These are phyloP conservation scores for Malurus elegans DNA, from an alignment of 2,113 vertebrate genomes.

Conservation along the genomic window DNA sequence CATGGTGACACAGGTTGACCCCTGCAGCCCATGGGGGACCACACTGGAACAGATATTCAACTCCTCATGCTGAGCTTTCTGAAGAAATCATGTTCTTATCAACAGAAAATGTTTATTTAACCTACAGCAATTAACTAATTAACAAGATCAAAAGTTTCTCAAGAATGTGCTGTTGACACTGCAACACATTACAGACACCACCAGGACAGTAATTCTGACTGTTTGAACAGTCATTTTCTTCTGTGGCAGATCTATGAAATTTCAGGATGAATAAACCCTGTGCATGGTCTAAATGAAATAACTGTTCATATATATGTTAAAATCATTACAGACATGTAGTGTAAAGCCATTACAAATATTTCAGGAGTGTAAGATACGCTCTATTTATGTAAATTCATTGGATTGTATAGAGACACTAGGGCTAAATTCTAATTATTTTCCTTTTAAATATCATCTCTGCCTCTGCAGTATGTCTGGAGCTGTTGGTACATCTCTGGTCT, in stretches of 20 bases:
- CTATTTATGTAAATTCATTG: neutral
- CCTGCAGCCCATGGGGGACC: neutral
- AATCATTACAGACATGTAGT: neutral
- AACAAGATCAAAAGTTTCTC: neutral
- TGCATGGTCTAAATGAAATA: neutral
- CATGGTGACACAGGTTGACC: accelerated
- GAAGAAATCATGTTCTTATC: neutral
- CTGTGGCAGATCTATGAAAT: neutral
- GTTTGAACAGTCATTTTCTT: neutral
- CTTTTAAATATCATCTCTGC: neutral
- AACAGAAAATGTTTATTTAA: neutral
- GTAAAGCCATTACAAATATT: neutral
- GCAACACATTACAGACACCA: neutral
- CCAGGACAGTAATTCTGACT: neutral
- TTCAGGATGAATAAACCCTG: neutral
- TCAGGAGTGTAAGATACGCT: neutral
- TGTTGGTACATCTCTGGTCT: neutral
- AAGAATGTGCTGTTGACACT: neutral
- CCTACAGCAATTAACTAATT: neutral
- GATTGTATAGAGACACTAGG: neutral
- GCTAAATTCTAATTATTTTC: neutral
- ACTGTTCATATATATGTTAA: neutral
- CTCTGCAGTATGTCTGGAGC: neutral
- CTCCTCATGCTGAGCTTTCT: neutral
- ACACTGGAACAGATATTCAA: neutral